phyloP scores from a whole-genome alignment of 1,140 invertebrate genomes.

The Drosophila leontia region DNA sequence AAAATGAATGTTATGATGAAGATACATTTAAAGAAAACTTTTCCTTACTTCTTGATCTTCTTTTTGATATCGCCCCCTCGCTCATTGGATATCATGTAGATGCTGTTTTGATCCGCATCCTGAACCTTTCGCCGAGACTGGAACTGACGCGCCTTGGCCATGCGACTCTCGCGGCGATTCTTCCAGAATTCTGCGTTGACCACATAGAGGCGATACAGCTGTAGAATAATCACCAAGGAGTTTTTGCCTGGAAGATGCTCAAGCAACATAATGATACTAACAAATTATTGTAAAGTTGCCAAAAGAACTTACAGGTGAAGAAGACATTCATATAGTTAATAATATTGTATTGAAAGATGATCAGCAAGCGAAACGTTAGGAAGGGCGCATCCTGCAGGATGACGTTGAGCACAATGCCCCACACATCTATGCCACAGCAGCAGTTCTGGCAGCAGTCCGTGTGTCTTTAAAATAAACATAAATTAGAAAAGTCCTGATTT shows the following conservation, averaged over 20 bases:
- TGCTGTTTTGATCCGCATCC: constrained; percentile 83
- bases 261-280: constrained; percentile 70
- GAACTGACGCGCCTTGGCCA: constrained; percentile 85
- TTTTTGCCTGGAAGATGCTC: constrained; percentile 90
- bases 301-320: constrained; percentile 91
- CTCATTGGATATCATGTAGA: constrained; percentile 87
- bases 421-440: constrained; percentile 93
- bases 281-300: background rate
- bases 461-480: constrained; percentile 38
- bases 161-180: constrained; percentile 83
- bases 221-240: constrained; percentile 93
- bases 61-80: constrained; percentile 74
- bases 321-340: constrained; percentile 97
- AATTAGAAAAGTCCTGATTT: too few relatives aligned
- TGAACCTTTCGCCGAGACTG: constrained; percentile 82
- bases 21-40: background rate
- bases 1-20: background rate
- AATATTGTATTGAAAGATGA: constrained; percentile 94
- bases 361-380: constrained; percentile 91
- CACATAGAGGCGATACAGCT: constrained; percentile 93
- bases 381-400: constrained; percentile 94
- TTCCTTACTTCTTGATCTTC: constrained; percentile 74
- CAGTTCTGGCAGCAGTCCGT: constrained; percentile 86
- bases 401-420: constrained; percentile 92
- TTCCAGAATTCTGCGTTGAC: constrained; percentile 89